These are phyloP conservation scores for Monodelphis domestica DNA, from an alignment of 2,797 vertebrate genomes.

Conservation along the genomic window DNA sequence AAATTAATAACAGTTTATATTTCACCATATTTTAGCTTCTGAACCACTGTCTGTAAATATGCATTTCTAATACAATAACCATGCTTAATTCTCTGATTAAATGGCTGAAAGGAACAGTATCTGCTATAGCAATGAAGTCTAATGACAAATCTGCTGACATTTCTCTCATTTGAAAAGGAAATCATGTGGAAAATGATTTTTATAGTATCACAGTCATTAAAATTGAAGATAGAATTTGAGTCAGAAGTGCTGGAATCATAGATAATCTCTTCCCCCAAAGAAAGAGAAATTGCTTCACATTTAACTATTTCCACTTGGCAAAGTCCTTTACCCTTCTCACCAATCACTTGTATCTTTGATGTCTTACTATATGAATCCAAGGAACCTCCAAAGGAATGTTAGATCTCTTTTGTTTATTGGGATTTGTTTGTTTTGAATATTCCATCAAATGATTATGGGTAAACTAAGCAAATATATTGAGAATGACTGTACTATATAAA, in stretches of 20 bases:
- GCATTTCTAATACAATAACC: constrained; percentile 47
- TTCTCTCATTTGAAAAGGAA: constrained; percentile 59
- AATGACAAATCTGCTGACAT: constrained; percentile 50
- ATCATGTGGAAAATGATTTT: constrained; percentile 63
- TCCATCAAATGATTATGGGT: not conserved
- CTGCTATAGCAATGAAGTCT: constrained; percentile 30
- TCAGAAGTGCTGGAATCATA: constrained; percentile 37
- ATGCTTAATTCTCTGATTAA: constrained; percentile 34
- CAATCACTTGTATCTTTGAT: not conserved
- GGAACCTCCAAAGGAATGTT: not conserved
- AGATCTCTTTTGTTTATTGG: not conserved
- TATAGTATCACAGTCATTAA: constrained; percentile 64
- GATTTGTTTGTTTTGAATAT: not conserved
- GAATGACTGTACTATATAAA: not conserved
- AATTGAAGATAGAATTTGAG: constrained; percentile 58
- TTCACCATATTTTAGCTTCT: constrained; percentile 52
- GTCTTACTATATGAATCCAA: not conserved
- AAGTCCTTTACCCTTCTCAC: not conserved
- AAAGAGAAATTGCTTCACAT: not conserved
- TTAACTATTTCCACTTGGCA: not conserved
- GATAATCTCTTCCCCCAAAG: not conserved
- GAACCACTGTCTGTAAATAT: constrained; percentile 54
- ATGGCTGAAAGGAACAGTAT: constrained; percentile 29
- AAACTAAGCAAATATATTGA: not conserved
- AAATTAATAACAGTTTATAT: constrained; percentile 42